phyloP scores from a whole-genome alignment of 2,888 invertebrate genomes.

The Caradrina kadenii region DNA sequence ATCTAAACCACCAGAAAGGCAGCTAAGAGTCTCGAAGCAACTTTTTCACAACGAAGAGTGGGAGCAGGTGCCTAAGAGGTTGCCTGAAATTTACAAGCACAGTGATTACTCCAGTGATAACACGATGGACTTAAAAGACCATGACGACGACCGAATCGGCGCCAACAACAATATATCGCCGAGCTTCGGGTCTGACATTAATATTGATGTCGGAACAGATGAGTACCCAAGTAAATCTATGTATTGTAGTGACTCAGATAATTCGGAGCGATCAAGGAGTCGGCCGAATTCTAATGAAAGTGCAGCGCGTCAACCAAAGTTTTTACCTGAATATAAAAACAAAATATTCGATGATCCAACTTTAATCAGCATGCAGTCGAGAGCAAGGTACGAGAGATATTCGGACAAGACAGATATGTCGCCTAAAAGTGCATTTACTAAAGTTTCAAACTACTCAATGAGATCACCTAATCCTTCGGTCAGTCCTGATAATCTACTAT shows the following conservation, averaged over 20 bases:
- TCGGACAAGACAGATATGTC: slow-evolving; percentile 88
- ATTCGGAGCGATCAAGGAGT: slow-evolving; percentile 87
- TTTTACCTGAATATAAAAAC: slow-evolving; percentile 88
- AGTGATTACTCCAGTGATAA: slow-evolving; percentile 83
- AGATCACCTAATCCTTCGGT: slow-evolving; percentile 93
- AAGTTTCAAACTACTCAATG: slow-evolving; percentile 91
- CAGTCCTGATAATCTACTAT: slow-evolving; percentile 94
- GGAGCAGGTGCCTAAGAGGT: slow-evolving; percentile 84
- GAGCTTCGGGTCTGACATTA: slow-evolving; percentile 86
- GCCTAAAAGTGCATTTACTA: slow-evolving; percentile 95
- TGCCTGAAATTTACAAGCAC: slow-evolving; percentile 86
- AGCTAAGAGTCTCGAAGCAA: slow-evolving; percentile 88
- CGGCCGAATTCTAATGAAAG: slow-evolving; percentile 90
- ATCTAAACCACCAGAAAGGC: slow-evolving; percentile 91
- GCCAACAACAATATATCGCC: slow-evolving; percentile 87
- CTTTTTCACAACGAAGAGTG: slow-evolving; percentile 87
- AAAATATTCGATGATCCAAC: slow-evolving; percentile 92
- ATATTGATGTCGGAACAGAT: slow-evolving; percentile 89
- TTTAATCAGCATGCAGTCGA: slow-evolving; percentile 87
- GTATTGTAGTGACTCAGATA: slow-evolving; percentile 89
- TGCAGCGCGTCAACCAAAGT: slow-evolving; percentile 88
- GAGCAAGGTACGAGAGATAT: slow-evolving; percentile 88
- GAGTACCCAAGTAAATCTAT: slow-evolving; percentile 87
- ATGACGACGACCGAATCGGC: slow-evolving; percentile 84
- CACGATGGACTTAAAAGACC: slow-evolving; percentile 80